Conservation (phyloP, 2,888 invertebrate genomes). For the Brachyptera putata region DNA sequence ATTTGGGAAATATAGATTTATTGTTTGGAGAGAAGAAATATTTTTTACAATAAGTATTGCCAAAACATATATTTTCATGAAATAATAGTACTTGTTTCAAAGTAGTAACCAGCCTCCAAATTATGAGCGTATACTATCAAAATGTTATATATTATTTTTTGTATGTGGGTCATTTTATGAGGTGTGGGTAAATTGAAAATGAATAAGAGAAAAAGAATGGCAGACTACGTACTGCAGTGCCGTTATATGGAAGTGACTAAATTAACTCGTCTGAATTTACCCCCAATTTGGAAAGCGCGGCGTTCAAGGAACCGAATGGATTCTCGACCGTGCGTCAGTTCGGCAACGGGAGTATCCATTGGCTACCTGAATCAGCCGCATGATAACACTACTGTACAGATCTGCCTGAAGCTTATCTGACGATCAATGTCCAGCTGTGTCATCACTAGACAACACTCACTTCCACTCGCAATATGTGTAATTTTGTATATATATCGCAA, state of each 20-base stretch:
- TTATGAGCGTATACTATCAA: too few relatives aligned
- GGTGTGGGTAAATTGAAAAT: too few relatives aligned
- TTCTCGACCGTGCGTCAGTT: constrained; percentile 21
- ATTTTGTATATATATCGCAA: not conserved
- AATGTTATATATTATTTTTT: too few relatives aligned
- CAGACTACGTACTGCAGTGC: constrained; percentile 28
- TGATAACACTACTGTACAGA: constrained; percentile 25
- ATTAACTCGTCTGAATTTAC: constrained; percentile 28
- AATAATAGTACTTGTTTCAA: too few relatives aligned
- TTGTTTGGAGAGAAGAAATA: too few relatives aligned
- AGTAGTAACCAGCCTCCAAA: too few relatives aligned
- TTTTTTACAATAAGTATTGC: too few relatives aligned
- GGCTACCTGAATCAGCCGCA: constrained; percentile 5
- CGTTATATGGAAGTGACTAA: constrained; percentile 29
- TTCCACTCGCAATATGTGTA: not conserved
- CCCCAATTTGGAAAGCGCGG: constrained; percentile 27
- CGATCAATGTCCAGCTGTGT: constrained; percentile 31
- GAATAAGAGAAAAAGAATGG: constrained; percentile 30
- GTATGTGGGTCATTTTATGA: too few relatives aligned
- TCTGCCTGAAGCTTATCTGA: constrained; percentile 16
- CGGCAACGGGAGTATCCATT: constrained; percentile 17
- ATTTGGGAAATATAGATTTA: too few relatives aligned
- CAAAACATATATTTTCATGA: too few relatives aligned
- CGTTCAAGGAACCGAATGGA: constrained; percentile 13
- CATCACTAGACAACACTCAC: constrained; percentile 30